Base-by-base conservation (phyloP, 2,888 invertebrate genomes). In the Ptychoptera contaminata region DNA sequence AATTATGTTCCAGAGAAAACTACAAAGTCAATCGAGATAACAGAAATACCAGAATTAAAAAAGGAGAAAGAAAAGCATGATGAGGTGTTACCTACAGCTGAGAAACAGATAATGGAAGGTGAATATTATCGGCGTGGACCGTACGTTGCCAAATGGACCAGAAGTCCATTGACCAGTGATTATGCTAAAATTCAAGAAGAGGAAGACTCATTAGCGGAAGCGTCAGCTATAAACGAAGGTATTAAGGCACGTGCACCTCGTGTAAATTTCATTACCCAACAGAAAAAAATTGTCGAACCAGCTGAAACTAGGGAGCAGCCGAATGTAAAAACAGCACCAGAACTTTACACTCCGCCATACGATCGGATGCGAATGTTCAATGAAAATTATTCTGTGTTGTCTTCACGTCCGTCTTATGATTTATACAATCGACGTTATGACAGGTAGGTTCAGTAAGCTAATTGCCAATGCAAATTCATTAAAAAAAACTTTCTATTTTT, bases 231-330 rank as follows among this genome's bases (percentile, higher is more conserved):
- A 3, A 71, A 71, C 46, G 75, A 75, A 15, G 62, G 72, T 2
- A 66, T 70, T 16, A 71, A 69, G 54, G 68, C 74, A 4, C 62
- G 77, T 52, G 76, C 76, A 61, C 77, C 78, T 1, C 61, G 76
- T 52, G 76, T 78, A 1, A 76, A 78, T 58, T 79, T 79, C 52
- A 74, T 78, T 11, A 79, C 78, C 0, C 77, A 77, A 55, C 71
- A 73, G 29, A 59, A 57, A 40, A 52, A 51, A 8, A 51, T 49
- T 1, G 37, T 52, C 8, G 46, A 16, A 16, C 37, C 40, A 16
- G 40, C 45, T 9, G 23, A 40, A 45, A 49, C 39, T 10, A 52
- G 53, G 16, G 45, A 48, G 6, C 46, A 48, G 0, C 53, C 54
- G 32, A 54, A 56, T 12, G 40, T 55, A 5, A 47, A 55, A 0